Evolutionary conservation across 2,113 vertebrate genomes (phyloP).

Genomic region (Dryoscopus gambensis): DNA sequence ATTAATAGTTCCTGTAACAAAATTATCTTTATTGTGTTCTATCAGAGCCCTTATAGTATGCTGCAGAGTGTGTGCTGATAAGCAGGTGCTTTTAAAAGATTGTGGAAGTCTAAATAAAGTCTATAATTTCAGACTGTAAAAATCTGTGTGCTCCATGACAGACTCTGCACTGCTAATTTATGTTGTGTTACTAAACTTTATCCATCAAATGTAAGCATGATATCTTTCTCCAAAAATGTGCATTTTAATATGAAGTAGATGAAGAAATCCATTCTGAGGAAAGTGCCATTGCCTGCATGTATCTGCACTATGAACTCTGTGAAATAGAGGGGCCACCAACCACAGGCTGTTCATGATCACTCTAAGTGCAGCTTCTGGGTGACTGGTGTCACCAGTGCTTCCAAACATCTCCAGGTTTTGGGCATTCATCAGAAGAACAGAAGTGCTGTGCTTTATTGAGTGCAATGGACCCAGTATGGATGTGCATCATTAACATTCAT

Average conservation of each 20-base stretch:
- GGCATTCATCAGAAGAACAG: background rate
- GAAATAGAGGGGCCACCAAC: background rate
- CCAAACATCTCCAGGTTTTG: background rate
- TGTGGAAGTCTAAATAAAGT: background rate
- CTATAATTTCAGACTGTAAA: background rate
- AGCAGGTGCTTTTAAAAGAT: constrained; percentile 18
- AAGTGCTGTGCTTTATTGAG: background rate
- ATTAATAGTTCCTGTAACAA: background rate
- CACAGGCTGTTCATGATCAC: background rate
- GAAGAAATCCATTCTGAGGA: background rate
- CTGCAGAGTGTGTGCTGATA: background rate
- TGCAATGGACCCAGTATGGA: too few species aligned
- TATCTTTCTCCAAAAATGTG: background rate
- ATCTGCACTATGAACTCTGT: background rate
- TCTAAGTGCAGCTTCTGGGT: background rate
- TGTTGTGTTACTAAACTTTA: background rate
- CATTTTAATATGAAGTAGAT: background rate
- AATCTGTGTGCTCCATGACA: background rate
- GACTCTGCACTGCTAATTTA: background rate
- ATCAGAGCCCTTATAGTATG: background rate
- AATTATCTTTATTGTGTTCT: background rate
- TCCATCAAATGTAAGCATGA: background rate
- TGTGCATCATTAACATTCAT: background rate
- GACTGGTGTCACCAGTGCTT: background rate
- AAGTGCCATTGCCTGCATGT: background rate